Evolutionary conservation across 1,140 invertebrate species (phyloP), one percentile per base, ranked within the genome.

Genomic region (Drosophila seguyi): DNA sequence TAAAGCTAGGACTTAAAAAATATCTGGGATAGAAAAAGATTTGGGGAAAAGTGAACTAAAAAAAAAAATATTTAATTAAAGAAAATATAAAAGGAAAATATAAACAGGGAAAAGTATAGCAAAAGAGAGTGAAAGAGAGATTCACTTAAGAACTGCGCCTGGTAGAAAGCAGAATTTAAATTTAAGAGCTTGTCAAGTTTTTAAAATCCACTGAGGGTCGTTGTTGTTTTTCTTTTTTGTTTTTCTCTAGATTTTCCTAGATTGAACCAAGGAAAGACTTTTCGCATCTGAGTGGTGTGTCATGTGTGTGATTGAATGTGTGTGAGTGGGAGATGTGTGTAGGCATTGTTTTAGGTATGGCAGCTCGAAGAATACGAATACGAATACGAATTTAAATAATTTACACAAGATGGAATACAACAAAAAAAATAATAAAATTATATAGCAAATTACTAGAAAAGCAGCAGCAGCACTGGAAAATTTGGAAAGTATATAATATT

Each of bases 281-380:
- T 53, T 78, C 76, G 82, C 57, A 88, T 59, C 74, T 80, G 81
- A 71, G 27, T 18, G 27, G 47, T 50, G 25, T 52, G 14, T 6
- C 8, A 42, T 77, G 31, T 34, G 41, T 59, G 47, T 56, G 50
- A 59, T 20, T 50, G 56, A n/a, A 59, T 83, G 53, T 63, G 29
- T 56, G 39, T 60, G 50, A 59, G 52, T 77, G 16, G 8, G 52
- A 38, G 27, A 29, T 80, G 65, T 80, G 38, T 62, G 52, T 62
- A 52, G 47, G 62, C 41, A 41, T 75, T 71, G 50, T 62, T 71
- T 72, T 59, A 41, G 52, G 67, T 73, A 87, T 88, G 84, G 84
- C 84, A 88, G 85, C 84, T 88, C 79, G 84, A 88, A 88, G 77
- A 88, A 84, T 88, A 88, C 60, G 59, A 87, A 86, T 81, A 87